Evolutionary conservation across 2,888 invertebrate genomes (phyloP).

Genomic region (Cyclophora albipunctata): DNA sequence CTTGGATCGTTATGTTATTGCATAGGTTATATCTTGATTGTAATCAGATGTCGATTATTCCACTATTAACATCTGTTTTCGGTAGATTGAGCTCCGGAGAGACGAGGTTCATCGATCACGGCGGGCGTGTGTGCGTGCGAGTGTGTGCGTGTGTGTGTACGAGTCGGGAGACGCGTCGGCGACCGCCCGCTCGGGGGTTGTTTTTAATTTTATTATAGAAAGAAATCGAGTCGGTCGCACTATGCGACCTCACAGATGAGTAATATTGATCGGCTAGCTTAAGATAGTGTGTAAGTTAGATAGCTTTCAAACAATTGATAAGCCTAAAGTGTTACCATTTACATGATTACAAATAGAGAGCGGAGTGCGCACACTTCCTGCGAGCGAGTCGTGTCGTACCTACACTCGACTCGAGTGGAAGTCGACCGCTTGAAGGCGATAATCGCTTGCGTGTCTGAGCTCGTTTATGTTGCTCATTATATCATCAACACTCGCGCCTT

Average conservation of each 20-base stretch:
- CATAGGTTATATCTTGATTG: too few species aligned
- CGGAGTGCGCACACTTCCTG: not conserved
- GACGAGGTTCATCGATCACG: not conserved
- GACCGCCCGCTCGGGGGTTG: constrained; percentile 18
- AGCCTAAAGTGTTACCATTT: constrained; percentile 41
- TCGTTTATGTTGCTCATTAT: too few species aligned
- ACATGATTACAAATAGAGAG: too few species aligned
- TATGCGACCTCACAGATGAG: constrained; percentile 20
- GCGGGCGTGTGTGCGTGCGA: constrained; percentile 4
- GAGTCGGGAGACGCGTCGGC: not conserved
- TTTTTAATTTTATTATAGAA: constrained; percentile 57
- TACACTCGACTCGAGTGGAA: not conserved
- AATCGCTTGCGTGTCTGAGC: too few species aligned
- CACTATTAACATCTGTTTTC: too few species aligned
- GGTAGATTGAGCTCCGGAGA: too few species aligned
- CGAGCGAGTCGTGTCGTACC: constrained; percentile 1
- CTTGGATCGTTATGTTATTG: too few species aligned
- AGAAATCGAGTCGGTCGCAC: constrained; percentile 48
- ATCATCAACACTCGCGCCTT: too few species aligned
- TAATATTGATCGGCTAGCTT: constrained; percentile 23
- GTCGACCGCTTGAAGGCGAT: not conserved
- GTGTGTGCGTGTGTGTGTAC: constrained; percentile 2
- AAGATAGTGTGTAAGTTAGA: constrained; percentile 14
- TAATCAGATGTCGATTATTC: too few species aligned
- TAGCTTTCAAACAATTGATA: constrained; percentile 30